phyloP scores from a whole-genome alignment of 2,797 vertebrate genomes.

The Xenopus petersii region DNA sequence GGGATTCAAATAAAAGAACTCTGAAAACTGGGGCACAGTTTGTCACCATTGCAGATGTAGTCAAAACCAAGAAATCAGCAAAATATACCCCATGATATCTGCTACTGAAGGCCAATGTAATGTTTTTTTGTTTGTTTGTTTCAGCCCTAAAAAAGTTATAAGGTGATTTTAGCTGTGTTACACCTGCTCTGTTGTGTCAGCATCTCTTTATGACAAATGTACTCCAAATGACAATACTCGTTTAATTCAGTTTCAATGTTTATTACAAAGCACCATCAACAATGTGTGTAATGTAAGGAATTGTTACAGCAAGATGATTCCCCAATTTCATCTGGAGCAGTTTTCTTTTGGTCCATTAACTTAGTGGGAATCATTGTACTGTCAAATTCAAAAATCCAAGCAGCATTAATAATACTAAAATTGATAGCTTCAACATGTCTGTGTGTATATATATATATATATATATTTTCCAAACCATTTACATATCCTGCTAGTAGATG shows the following conservation, averaged over 20 bases:
- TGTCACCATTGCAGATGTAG: no score
- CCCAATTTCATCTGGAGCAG: conserved; percentile 25
- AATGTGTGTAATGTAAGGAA: conserved; percentile 14
- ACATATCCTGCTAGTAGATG: neutral
- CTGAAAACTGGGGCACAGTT: no score
- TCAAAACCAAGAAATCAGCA: no score
- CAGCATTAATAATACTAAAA: conserved; percentile 39
- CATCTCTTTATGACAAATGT: neutral
- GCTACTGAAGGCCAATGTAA: no score
- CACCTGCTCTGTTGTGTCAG: neutral
- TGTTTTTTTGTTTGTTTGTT: neutral
- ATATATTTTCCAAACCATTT: conserved; percentile 11
- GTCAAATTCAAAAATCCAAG: conserved; percentile 31
- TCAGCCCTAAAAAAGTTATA: neutral
- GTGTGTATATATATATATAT: conserved; percentile 23
- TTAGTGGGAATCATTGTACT: conserved; percentile 27
- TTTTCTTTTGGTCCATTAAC: conserved; percentile 40
- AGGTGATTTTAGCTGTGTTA: neutral
- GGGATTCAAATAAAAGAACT: no score
- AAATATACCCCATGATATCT: no score
- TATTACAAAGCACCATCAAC: conserved; percentile 5
- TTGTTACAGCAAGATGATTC: conserved; percentile 32
- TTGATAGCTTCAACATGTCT: conserved; percentile 23
- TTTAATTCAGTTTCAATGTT: neutral
- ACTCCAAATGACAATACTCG: neutral